Evolutionary conservation across 2,888 invertebrate genomes (phyloP).

Genomic region (Ichneumoninae sp.): DNA sequence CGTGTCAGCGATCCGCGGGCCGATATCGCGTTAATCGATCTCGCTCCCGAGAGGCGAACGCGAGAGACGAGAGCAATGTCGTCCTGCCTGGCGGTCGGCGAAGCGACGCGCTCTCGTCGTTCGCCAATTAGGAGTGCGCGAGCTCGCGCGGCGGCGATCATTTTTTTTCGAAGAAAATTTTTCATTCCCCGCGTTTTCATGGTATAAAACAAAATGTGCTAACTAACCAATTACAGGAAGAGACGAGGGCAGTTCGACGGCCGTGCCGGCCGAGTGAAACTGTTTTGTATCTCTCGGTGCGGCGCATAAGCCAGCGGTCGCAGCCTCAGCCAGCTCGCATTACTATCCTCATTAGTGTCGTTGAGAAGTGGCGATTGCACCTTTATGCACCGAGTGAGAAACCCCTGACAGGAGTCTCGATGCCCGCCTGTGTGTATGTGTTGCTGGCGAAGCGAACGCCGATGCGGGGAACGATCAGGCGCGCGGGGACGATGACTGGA

Average conservation of each 20-base stretch:
- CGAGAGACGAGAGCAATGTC: not conserved
- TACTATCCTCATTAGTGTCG: constrained; percentile 78
- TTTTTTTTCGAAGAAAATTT: constrained; percentile 23
- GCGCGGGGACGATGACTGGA: constrained; percentile 54
- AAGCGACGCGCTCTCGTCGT: constrained; percentile 45
- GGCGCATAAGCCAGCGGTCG: constrained; percentile 27
- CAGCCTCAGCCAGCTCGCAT: constrained; percentile 67
- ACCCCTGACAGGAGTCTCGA: constrained; percentile 56
- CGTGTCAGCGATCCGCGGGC: constrained; percentile 49
- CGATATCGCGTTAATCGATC: constrained; percentile 60
- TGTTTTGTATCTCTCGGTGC: constrained; percentile 38
- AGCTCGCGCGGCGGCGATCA: not conserved
- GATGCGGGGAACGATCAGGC: constrained; percentile 47
- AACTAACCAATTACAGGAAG: constrained; percentile 78
- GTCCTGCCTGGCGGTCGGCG: not conserved
- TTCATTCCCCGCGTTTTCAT: constrained; percentile 48
- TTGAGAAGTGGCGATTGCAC: constrained; percentile 75
- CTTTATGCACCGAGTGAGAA: constrained; percentile 67
- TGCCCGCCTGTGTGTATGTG: not conserved
- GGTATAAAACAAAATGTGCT: constrained; percentile 77
- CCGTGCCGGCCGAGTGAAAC: constrained; percentile 16
- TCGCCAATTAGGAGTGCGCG: constrained; percentile 12
- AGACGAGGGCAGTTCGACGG: constrained; percentile 41
- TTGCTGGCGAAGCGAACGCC: not conserved
- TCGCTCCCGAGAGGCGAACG: constrained; percentile 4